A percentile compares a stretch with the other conserved stretches of the same genome.
These are phyloP conservation scores for Drosophila parthenogenetica DNA, from an alignment of 2,888 invertebrate genomes.

Conservation along the genomic window DNA sequence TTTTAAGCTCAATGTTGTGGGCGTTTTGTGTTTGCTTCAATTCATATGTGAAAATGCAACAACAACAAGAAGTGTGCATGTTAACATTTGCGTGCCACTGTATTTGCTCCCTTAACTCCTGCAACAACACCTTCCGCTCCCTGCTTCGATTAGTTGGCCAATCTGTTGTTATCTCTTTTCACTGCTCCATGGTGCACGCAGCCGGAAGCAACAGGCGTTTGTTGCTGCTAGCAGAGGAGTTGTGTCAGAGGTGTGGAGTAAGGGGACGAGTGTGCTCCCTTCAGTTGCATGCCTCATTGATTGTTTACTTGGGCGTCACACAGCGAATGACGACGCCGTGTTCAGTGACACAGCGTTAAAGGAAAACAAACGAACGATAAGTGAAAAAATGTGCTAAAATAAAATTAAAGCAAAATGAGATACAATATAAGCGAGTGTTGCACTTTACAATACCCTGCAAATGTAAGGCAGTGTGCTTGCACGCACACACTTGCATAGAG, in stretches of 20 bases:
- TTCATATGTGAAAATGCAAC: slow-evolving; percentile 65
- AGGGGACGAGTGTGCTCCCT: background rate
- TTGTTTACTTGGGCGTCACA: slow-evolving; percentile 62
- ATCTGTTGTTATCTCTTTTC: slow-evolving; percentile 7
- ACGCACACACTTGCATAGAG: too few relatives aligned
- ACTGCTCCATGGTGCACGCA: slow-evolving; percentile 18
- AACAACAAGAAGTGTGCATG: slow-evolving; percentile 38
- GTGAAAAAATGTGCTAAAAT: slow-evolving; percentile 36
- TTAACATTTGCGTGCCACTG: slow-evolving; percentile 54
- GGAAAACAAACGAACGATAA: slow-evolving; percentile 4
- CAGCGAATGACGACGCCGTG: slow-evolving; percentile 37
- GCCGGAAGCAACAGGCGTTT: slow-evolving; percentile 60
- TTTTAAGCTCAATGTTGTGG: slow-evolving; percentile 45
- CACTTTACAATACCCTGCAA: slow-evolving; percentile 6
- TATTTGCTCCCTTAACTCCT: slow-evolving; percentile 4
- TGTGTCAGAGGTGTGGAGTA: background rate
- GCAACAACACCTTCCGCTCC: slow-evolving; percentile 10
- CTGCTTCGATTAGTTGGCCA: slow-evolving; percentile 32
- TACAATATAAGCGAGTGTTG: background rate
- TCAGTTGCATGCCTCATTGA: slow-evolving; percentile 62
- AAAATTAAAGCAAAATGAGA: background rate
- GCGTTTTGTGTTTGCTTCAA: slow-evolving; percentile 57
- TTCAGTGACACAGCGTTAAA: slow-evolving; percentile 43
- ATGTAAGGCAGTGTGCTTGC: background rate
- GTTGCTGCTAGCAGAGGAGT: background rate